Conservation (phyloP, 2,888 invertebrate genomes). For the Subacronicta megacephala region DNA sequence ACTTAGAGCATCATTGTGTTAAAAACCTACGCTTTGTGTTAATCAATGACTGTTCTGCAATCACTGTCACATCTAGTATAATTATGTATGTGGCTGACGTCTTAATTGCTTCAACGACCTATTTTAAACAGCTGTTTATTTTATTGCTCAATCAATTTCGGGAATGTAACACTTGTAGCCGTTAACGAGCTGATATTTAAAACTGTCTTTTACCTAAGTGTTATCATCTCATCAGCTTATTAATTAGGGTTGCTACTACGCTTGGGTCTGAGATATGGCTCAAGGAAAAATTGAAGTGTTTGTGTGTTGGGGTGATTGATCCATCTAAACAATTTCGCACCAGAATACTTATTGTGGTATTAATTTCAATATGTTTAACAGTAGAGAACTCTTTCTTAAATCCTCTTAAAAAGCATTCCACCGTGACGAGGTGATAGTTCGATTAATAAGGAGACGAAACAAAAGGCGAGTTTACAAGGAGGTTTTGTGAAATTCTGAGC, state of each 20-base stretch:
- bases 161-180: slow-evolving; percentile 33
- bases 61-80: slow-evolving; percentile 18
- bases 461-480: slow-evolving; percentile 37
- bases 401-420: slow-evolving; percentile 15
- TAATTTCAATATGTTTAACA: background rate
- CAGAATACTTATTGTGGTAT: too few species aligned
- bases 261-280: too few species aligned
- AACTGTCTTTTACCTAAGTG: background rate
- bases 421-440: slow-evolving; percentile 40
- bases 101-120: slow-evolving; percentile 39
- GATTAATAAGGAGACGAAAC: slow-evolving; percentile 33
- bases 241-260: background rate
- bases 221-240: background rate
- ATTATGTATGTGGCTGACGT: slow-evolving; percentile 20
- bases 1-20: slow-evolving; percentile 33
- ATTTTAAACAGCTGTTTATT: slow-evolving; percentile 43
- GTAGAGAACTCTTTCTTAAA: slow-evolving; percentile 33
- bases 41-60: slow-evolving; percentile 25
- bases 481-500: slow-evolving; percentile 10
- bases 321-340: too few species aligned
- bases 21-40: slow-evolving; percentile 28
- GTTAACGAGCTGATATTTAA: slow-evolving; percentile 2
- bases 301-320: background rate
- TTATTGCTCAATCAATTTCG: slow-evolving; percentile 39
- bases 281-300: too few species aligned